A percentile compares a stretch with the other conserved stretches of the same genome.
These are phyloP conservation scores for Ceratina calcarata DNA, from an alignment of 1,140 invertebrate genomes.

Conservation along the genomic window DNA sequence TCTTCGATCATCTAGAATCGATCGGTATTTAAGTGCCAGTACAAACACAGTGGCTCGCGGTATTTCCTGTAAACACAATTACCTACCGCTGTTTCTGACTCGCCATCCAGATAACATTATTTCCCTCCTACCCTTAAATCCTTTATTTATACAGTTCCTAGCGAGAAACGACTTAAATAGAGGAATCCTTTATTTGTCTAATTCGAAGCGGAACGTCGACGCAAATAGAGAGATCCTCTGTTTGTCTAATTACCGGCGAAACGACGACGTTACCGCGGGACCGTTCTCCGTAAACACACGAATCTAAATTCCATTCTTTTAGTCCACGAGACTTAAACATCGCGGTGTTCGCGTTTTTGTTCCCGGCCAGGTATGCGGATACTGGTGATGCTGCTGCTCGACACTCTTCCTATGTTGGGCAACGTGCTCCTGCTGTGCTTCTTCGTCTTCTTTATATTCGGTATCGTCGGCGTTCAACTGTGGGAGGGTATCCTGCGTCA, in stretches of 20 bases:
- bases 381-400: constrained; percentile 98
- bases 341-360: constrained; percentile 15
- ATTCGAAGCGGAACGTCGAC: neutral
- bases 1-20: too few species aligned
- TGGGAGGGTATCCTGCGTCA: constrained; percentile 98
- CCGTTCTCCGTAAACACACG: neutral
- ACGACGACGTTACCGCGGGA: neutral
- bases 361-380: constrained; percentile 94
- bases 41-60: too few species aligned
- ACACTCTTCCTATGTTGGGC: constrained; percentile 99
- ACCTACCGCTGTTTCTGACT: neutral
- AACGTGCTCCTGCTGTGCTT: constrained; percentile 99
- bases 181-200: constrained; percentile 2
- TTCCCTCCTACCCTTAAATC: neutral
- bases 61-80: neutral
- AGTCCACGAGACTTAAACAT: neutral
- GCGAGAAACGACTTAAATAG: neutral
- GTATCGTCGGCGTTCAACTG: constrained; percentile 99
- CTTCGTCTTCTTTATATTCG: constrained; percentile 99
- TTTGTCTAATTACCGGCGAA: neutral
- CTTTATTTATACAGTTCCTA: neutral
- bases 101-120: constrained; percentile 4
- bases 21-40: too few species aligned
- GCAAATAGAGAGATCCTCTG: constrained; percentile 6
- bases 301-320: neutral